A percentile compares a stretch with the other conserved stretches of the same genome.
Conservation (phyloP, 2,888 invertebrate genomes). For the Patella caerulea region DNA sequence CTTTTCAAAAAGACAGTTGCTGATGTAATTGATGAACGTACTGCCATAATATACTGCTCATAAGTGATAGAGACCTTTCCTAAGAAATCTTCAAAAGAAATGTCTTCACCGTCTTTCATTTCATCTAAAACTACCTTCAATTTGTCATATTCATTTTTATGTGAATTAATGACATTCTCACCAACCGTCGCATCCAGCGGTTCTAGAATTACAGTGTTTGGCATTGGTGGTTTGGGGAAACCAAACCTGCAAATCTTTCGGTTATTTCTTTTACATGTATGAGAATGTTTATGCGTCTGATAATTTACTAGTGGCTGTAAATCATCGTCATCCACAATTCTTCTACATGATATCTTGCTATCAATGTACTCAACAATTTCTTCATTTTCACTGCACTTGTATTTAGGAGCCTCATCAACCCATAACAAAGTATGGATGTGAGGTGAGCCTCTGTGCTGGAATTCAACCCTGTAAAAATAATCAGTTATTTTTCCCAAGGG, state of each 20-base stretch:
- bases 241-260: conserved; percentile 12
- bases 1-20: conserved; percentile 30
- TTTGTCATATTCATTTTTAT: background rate
- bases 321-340: conserved; percentile 25
- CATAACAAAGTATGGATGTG: conserved; percentile 46
- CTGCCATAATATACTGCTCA: conserved; percentile 15
- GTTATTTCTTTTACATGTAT: too few relatives aligned
- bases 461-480: conserved; percentile 46
- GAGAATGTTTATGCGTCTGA: too few relatives aligned
- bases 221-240: conserved; percentile 11
- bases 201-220: conserved; percentile 3
- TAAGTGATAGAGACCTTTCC: background rate
- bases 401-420: conserved; percentile 38
- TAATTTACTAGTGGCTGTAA: too few relatives aligned
- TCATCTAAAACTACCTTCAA: background rate
- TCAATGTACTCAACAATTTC: conserved; percentile 36
- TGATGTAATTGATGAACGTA: conserved; percentile 5
- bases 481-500: conserved; percentile 41
- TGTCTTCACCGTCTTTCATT: too few relatives aligned
- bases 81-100: background rate
- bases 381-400: conserved; percentile 28
- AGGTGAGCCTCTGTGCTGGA: conserved; percentile 50
- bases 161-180: too few relatives aligned
- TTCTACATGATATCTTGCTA: conserved; percentile 25
- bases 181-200: conserved; percentile 3